Evolutionary conservation across 1,140 invertebrate genomes (phyloP).

Genomic region (Agrilus planipennis): DNA sequence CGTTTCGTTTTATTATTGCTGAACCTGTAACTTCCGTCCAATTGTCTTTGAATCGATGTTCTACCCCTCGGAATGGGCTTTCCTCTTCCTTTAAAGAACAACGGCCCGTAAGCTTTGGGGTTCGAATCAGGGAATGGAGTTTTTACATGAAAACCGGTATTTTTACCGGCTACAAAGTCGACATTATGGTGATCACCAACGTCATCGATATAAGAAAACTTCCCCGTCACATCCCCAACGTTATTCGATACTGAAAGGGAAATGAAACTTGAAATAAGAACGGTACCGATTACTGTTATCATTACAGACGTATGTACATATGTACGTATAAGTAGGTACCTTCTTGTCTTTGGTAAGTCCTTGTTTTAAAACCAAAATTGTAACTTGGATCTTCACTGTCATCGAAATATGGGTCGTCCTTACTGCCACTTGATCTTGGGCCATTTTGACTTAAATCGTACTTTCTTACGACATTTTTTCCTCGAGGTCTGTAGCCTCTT

Average conservation of each 20-base stretch:
- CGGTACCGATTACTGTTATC: background rate
- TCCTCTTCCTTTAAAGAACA: constrained; percentile 43
- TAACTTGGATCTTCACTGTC: constrained; percentile 62
- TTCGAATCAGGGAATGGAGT: constrained; percentile 52
- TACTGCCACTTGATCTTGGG: constrained; percentile 42
- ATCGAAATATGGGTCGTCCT: constrained; percentile 54
- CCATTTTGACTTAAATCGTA: constrained; percentile 53
- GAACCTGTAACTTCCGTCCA: constrained; percentile 50
- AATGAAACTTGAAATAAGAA: background rate
- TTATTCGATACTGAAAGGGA: constrained; percentile 23
- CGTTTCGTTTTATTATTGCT: background rate
- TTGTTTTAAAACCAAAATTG: constrained; percentile 49
- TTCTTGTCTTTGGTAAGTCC: constrained; percentile 52
- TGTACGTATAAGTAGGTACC: constrained; percentile 21
- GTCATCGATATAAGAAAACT: constrained; percentile 56
- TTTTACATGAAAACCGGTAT: constrained; percentile 58
- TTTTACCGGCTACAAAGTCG: constrained; percentile 55
- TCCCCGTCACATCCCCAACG: constrained; percentile 36
- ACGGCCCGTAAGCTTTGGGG: constrained; percentile 38
- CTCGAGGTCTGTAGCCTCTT: constrained; percentile 55
- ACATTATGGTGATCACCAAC: constrained; percentile 59
- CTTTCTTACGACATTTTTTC: constrained; percentile 53
- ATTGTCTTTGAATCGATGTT: constrained; percentile 45
- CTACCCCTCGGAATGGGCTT: constrained; percentile 42
- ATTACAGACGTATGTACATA: background rate